A percentile compares a stretch with the other conserved stretches of the same genome.
These are phyloP conservation scores for Pogonomyrmex barbatus DNA, from an alignment of 1,140 invertebrate genomes.

Conservation along the genomic window DNA sequence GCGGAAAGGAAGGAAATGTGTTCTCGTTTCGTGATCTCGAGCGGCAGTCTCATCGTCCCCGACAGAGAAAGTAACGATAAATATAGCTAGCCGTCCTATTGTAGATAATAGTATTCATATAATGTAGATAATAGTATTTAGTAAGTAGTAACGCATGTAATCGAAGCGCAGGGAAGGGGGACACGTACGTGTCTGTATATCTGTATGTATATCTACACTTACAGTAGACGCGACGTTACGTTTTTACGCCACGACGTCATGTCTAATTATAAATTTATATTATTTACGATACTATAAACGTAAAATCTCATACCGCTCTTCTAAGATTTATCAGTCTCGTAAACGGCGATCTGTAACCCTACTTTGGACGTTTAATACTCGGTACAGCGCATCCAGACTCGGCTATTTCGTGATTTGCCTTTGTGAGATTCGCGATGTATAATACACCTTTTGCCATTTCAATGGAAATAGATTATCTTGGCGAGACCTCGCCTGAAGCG, in stretches of 20 bases:
- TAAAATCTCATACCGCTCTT: constrained; percentile 47
- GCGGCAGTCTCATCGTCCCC: constrained; percentile 33
- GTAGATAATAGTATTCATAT: constrained; percentile 52
- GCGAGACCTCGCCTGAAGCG: constrained; percentile 38
- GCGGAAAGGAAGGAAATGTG: constrained; percentile 4
- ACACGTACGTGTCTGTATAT: background rate
- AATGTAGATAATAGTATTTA: constrained; percentile 49
- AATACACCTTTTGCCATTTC: constrained; percentile 54
- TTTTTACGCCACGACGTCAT: constrained; percentile 16
- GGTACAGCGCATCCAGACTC: constrained; percentile 23
- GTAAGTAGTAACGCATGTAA: constrained; percentile 26
- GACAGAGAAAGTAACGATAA: constrained; percentile 50
- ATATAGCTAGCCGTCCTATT: constrained; percentile 39
- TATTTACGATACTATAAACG: constrained; percentile 45
- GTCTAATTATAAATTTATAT: constrained; percentile 62
- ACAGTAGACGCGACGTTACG: constrained; percentile 13
- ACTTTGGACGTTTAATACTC: constrained; percentile 51
- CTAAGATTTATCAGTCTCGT: constrained; percentile 63
- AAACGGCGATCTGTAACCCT: constrained; percentile 51
- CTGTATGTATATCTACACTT: background rate
- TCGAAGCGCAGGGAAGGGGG: background rate
- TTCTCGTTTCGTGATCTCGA: constrained; percentile 3
- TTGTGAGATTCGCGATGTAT: constrained; percentile 34
- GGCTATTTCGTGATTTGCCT: constrained; percentile 35
- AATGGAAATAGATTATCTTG: constrained; percentile 53